A percentile compares a stretch with the other conserved stretches of the same genome.
Conservation (phyloP, 2,113 vertebrate genomes). For the Arothron firmamentum region DNA sequence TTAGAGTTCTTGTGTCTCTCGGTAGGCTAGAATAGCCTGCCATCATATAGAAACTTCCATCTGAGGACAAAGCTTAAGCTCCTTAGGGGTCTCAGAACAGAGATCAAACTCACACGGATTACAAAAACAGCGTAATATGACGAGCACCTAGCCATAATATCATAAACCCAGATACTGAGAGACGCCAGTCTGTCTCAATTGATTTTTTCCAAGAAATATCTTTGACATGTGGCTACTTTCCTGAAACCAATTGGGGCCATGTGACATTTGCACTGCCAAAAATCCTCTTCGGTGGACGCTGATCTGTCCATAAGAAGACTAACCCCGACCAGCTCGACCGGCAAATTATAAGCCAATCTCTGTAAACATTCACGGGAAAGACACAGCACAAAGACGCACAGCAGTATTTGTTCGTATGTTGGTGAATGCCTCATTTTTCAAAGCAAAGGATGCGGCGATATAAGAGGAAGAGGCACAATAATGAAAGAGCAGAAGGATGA, state of each 20-base stretch:
- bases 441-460: background rate
- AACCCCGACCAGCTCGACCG: slow-evolving; percentile 19
- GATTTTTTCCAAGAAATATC: slow-evolving; percentile 4
- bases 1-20: background rate
- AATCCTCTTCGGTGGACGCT: slow-evolving; percentile 34
- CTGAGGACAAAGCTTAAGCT: too few species aligned
- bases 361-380: slow-evolving; percentile 16
- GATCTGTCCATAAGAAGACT: slow-evolving; percentile 39
- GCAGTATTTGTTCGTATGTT: background rate
- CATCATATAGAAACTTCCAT: too few species aligned
- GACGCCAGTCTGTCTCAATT: too few species aligned
- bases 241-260: slow-evolving; percentile 11
- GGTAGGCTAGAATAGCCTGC: too few species aligned
- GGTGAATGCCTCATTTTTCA: background rate
- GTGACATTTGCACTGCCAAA: slow-evolving; percentile 33
- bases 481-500: background rate
- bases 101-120: too few species aligned
- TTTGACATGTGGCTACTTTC: slow-evolving; percentile 14
- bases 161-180: too few species aligned
- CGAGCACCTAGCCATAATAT: too few species aligned
- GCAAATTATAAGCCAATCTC: slow-evolving; percentile 10
- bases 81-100: too few species aligned
- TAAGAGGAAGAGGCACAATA: background rate
- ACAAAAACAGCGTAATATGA: too few species aligned
- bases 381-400: background rate